These are phyloP conservation scores for Lampris megalopsis DNA, from an alignment of 2,113 vertebrate genomes.

Conservation along the genomic window DNA sequence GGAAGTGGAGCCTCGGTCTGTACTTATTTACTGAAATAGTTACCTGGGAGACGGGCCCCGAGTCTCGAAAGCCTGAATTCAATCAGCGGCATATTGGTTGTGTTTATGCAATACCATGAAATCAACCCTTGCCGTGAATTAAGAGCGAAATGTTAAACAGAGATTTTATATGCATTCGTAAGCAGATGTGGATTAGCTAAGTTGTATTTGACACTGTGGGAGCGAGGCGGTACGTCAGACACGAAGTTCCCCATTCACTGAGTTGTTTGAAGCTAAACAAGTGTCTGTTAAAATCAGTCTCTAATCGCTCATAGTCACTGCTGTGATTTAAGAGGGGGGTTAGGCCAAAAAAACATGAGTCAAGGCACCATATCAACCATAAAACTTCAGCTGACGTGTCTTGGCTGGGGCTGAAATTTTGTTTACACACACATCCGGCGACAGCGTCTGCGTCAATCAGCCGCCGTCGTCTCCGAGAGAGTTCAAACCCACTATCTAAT, in stretches of 20 bases:
- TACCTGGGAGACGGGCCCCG: conserved; percentile 37
- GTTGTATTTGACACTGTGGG: conserved; percentile 38
- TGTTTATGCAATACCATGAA: conserved; percentile 49
- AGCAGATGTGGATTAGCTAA: conserved; percentile 50
- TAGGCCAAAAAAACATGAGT: conserved; percentile 40
- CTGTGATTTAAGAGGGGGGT: conserved; percentile 27
- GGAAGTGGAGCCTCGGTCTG: conserved; percentile 35
- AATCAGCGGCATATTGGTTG: conserved; percentile 45
- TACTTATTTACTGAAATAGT: conserved; percentile 63
- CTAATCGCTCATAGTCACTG: conserved; percentile 17
- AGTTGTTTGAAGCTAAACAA: conserved; percentile 46
- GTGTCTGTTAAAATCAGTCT: conserved; percentile 17
- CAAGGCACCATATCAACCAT: conserved; percentile 41
- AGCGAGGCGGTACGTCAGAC: conserved; percentile 6
- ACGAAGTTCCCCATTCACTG: conserved; percentile 55
- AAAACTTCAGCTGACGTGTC: conserved; percentile 33
- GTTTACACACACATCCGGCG: not conserved
- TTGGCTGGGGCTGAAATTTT: conserved; percentile 16
- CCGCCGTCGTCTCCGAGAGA: conserved; percentile 15
- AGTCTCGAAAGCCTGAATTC: conserved; percentile 33
- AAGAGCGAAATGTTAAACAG: conserved; percentile 46
- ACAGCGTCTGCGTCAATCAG: conserved; percentile 1
- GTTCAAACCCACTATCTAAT: conserved; percentile 40
- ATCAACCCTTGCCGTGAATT: conserved; percentile 37
- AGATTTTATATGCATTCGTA: conserved; percentile 41